These are phyloP conservation scores for Forbesichthys papilliferus DNA, from an alignment of 2,113 vertebrate species.

Conservation along the genomic window DNA sequence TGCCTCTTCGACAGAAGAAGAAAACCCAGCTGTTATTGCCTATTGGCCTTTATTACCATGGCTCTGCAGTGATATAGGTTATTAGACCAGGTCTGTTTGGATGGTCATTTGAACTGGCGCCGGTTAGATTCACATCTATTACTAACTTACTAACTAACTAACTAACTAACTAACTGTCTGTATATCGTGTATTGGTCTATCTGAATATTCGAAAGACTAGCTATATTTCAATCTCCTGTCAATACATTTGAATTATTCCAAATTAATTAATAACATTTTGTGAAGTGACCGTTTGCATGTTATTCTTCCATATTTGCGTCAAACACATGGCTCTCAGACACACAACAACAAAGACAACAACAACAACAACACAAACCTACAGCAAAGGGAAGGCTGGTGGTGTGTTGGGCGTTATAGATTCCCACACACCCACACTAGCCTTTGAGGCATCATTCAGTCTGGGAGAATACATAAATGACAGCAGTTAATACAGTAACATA, in stretches of 20 bases:
- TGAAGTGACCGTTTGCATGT: too few relatives aligned
- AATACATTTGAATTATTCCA: too few relatives aligned
- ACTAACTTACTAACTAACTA: slow-evolving; percentile 15
- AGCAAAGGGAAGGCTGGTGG: not conserved
- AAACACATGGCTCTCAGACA: too few relatives aligned
- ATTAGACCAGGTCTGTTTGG: slow-evolving; percentile 62
- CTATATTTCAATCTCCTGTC: not conserved
- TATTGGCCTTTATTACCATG: slow-evolving; percentile 70
- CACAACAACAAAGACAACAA: too few relatives aligned
- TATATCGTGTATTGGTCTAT: not conserved
- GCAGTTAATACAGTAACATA: slow-evolving; percentile 60
- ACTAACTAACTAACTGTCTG: slow-evolving; percentile 7
- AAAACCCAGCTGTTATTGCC: slow-evolving; percentile 73
- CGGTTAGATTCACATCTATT: slow-evolving; percentile 15
- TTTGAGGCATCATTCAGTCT: slow-evolving; percentile 38
- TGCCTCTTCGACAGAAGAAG: slow-evolving; percentile 60
- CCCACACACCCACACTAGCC: slow-evolving; percentile 17
- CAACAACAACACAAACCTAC: not conserved
- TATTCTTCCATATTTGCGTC: too few relatives aligned
- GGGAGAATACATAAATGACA: slow-evolving; percentile 41
- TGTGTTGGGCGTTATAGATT: not conserved
- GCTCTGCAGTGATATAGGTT: slow-evolving; percentile 63
- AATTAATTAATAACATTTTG: too few relatives aligned
- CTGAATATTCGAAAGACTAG: not conserved
- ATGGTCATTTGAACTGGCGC: slow-evolving; percentile 44